A percentile compares a stretch with the other conserved stretches of the same genome.
Conservation (phyloP, 1,140 invertebrate genomes). For the Melitaea cinxia region DNA sequence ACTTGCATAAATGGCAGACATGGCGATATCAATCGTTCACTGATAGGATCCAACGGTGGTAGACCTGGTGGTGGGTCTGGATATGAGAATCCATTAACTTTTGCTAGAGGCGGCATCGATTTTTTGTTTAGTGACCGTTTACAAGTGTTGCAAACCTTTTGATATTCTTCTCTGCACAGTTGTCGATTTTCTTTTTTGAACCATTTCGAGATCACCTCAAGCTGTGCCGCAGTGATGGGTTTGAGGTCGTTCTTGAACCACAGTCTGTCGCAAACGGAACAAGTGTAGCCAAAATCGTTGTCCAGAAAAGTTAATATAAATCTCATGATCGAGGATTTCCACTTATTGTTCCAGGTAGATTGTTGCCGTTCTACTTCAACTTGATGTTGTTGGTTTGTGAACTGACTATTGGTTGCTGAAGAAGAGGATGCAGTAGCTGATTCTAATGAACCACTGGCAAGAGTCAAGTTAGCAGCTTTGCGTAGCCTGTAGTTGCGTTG, state of each 20-base stretch:
- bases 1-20: slow-evolving; percentile 67
- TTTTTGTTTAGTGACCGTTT: slow-evolving; percentile 49
- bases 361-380: too few species aligned
- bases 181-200: slow-evolving; percentile 50
- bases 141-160: slow-evolving; percentile 51
- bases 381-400: too few species aligned
- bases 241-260: slow-evolving; percentile 55
- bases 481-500: too few species aligned
- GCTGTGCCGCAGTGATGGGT: slow-evolving; percentile 28
- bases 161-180: slow-evolving; percentile 46
- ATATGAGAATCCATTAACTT: slow-evolving; percentile 60
- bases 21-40: slow-evolving; percentile 63
- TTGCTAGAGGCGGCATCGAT: slow-evolving; percentile 46
- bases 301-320: slow-evolving; percentile 46
- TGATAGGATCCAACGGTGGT: slow-evolving; percentile 57
- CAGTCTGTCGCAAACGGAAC: slow-evolving; percentile 50
- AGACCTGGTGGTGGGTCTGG: slow-evolving; percentile 44
- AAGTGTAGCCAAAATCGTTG: slow-evolving; percentile 52
- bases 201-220: slow-evolving; percentile 53
- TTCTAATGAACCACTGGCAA: too few species aligned
- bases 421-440: too few species aligned
- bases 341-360: slow-evolving; percentile 13
- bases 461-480: too few species aligned
- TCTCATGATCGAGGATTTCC: slow-evolving; percentile 43
- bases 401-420: too few species aligned